Base-by-base conservation (phyloP, 2,113 vertebrate species). In the Phycodurus eques region DNA sequence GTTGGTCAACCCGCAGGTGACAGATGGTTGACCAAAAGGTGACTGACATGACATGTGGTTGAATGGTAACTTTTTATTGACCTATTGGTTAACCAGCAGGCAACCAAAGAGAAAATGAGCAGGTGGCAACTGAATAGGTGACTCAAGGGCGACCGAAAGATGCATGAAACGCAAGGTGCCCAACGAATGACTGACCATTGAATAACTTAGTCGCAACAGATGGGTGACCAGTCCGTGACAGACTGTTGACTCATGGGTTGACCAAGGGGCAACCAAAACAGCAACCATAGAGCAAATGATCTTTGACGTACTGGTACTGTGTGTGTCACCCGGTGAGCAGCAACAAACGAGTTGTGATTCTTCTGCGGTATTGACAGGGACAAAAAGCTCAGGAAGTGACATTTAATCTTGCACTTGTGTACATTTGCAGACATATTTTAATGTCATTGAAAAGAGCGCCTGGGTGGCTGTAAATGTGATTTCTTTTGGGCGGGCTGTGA, bases 321-420 rank as follows among this genome's bases (percentile, higher is more conserved):
- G 57, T 27, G 31, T 33, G 57, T 33, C 13, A 33, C 31, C 13
- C 5, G 20, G 39, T 13, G 62, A 64, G 62, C 42, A 43, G 39
- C 20, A 64, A 64, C 42, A 42, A 72, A 80, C n/a, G 57, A 80
- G 72, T 63, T 65, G 43, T 76, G 44, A 67, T 76, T 76, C 71
- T 67, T 70, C 33, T 67, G 49, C 56, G 59, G 71, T 67, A 73
- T 73, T 73, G 53, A 79, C 71, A 76, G 81, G 83, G 81, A 81
- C 70, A 72, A 71, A 78, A 75, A 81, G 81, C 89, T 90, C 89
- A 90, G 88, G 88, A 88, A 88, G 77, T 76, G 76, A 78, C 73
- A 75, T 46, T 44, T 22, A 14, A 64, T 43, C 39, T 44, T 64
- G 82, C 83, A 85, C 87, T 83, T 87, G 83, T 88, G 84, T 87